Evolutionary conservation across 1,140 invertebrate genomes (phyloP).

Genomic region (Aporrectodea caliginosa): DNA sequence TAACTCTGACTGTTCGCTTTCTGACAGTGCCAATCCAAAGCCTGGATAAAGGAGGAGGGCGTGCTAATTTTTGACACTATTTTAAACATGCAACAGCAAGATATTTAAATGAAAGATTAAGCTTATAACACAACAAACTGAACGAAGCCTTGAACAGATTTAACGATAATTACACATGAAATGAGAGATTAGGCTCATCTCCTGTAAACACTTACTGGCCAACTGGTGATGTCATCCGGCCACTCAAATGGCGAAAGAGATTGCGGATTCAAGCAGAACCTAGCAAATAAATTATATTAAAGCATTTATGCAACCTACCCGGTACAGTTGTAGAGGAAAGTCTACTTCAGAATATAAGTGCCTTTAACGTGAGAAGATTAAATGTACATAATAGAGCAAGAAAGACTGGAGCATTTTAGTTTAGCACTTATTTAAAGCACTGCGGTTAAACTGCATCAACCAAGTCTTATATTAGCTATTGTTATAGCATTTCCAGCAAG

Average conservation of each 20-base stretch:
- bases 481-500: not conserved
- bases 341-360: too few relatives aligned
- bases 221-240: slow-evolving; percentile 98
- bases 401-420: not conserved
- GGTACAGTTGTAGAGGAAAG: too few relatives aligned
- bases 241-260: slow-evolving; percentile 92
- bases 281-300: not conserved
- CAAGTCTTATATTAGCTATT: not conserved
- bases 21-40: too few relatives aligned
- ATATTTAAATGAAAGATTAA: not conserved
- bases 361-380: not conserved
- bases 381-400: not conserved
- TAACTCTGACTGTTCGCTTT: too few relatives aligned
- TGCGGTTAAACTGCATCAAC: not conserved
- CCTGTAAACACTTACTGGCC: slow-evolving; percentile 67
- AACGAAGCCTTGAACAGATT: not conserved
- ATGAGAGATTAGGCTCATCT: not conserved
- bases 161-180: not conserved
- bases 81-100: not conserved
- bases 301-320: too few relatives aligned
- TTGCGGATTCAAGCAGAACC: slow-evolving; percentile 50
- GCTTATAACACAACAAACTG: not conserved
- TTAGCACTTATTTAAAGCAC: not conserved
- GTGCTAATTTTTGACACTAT: too few relatives aligned
- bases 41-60: too few relatives aligned